Percentiles rank a stretch among this genome's conserved stretches.
These are phyloP conservation scores for Gymnothorax javanicus DNA, from an alignment of 2,797 vertebrate genomes.

Conservation along the genomic window DNA sequence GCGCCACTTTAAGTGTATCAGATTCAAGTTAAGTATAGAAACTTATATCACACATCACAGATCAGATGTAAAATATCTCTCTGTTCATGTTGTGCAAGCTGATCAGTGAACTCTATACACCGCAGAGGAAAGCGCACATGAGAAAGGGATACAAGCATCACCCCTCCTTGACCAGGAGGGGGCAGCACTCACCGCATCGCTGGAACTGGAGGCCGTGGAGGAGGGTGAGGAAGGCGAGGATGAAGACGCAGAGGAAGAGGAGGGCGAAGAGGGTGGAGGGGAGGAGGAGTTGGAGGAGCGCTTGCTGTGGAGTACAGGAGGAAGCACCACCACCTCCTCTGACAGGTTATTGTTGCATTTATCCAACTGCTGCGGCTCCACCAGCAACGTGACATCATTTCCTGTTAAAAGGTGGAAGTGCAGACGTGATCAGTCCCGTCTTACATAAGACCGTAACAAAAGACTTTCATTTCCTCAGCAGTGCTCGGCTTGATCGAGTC, in stretches of 20 bases:
- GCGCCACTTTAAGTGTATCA: neutral
- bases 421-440: neutral
- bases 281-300: slow-evolving; percentile 93
- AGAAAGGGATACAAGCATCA: neutral
- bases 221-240: slow-evolving; percentile 86
- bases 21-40: neutral
- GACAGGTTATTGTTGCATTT: slow-evolving; percentile 94
- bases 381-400: slow-evolving; percentile 87
- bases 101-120: neutral
- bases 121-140: neutral
- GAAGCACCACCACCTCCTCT: slow-evolving; percentile 76
- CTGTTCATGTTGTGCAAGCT: neutral
- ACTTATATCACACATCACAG: neutral
- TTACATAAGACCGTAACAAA: too few relatives aligned
- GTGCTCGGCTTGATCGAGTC: slow-evolving; percentile 32
- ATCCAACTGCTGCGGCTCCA: slow-evolving; percentile 89
- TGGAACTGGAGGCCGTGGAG: slow-evolving; percentile 88
- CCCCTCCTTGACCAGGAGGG: neutral
- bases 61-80: neutral
- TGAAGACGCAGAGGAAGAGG: slow-evolving; percentile 88
- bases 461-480: neutral
- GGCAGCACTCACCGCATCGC: slow-evolving; percentile 85
- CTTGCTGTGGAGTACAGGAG: slow-evolving; percentile 83
- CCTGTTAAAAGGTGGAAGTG: slow-evolving; percentile 63
- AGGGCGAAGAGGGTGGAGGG: slow-evolving; percentile 81